These are phyloP conservation scores for Montipora capricornis DNA, from an alignment of 64 coral and sea anemone species.

Conservation along the genomic window DNA sequence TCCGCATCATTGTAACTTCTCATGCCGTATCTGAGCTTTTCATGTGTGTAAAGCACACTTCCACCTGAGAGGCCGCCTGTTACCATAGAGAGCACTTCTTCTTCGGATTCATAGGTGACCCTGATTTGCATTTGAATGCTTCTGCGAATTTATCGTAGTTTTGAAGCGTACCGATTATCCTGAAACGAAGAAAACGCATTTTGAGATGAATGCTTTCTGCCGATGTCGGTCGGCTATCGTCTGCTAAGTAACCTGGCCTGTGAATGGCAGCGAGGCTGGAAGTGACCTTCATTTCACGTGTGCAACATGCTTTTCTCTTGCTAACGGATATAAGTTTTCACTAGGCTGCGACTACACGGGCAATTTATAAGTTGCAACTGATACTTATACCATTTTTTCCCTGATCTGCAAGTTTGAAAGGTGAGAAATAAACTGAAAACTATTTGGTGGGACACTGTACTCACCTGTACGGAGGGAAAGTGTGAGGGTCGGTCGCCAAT, in stretches of 20 bases:
- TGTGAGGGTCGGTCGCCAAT: conserved; percentile 3
- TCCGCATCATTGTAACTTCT: neutral
- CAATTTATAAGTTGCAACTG: neutral
- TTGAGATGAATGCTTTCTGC: neutral
- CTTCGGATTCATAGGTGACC: conserved; percentile 57
- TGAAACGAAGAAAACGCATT: neutral
- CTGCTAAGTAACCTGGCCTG: too few species aligned
- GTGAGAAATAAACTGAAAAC: neutral
- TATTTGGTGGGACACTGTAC: neutral
- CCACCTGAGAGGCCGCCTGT: neutral
- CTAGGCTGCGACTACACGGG: too few species aligned
- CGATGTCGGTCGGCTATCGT: too few species aligned
- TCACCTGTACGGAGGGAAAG: conserved; percentile 29
- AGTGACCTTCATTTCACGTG: too few species aligned
- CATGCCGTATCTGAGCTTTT: neutral
- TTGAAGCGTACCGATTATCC: conserved; percentile 73
- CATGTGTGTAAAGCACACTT: neutral
- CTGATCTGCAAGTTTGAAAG: neutral
- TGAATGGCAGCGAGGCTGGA: too few species aligned
- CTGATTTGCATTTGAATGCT: conserved; percentile 59
- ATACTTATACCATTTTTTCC: neutral
- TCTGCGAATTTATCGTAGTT: conserved; percentile 66
- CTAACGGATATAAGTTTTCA: too few species aligned
- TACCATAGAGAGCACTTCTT: conserved; percentile 65
- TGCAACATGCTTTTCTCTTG: too few species aligned